Evolutionary conservation across 2,888 invertebrate genomes (phyloP), one percentile per base, ranked within the genome.

Genomic region (Thymelicus sylvestris): DNA sequence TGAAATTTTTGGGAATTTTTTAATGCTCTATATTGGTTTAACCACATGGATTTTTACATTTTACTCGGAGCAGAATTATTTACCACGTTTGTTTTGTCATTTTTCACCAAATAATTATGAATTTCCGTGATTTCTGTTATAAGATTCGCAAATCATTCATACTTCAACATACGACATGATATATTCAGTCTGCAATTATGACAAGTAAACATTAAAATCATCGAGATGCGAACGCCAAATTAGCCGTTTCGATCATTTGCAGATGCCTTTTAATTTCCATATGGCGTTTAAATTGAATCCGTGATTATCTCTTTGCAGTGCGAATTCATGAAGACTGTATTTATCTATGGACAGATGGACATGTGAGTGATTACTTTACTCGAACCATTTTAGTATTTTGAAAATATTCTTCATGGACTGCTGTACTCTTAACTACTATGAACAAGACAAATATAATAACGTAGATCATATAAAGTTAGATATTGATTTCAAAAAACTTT

Each of bases 221-320:
- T 63, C 13, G 63, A 69, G 63, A 38, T 59, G n/a, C 57, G 68
- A 69, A 72, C 60, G 74, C 72, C 74, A 75, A 78, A 78, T 79
- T 75, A 76, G 74, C 75, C 76, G 72, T 69, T 67, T 67, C 69
- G 68, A 76, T 75, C 72, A 76, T 76, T 78, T 75, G 77, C 76
- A 74, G 75, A 70, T 38, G 74, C 77, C 73, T 78, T 78, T 76
- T 76, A 79, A 78, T 77, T 77, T 76, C 74, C 74, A 74, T 75
- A 73, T 74, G 67, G 74, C 75, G 65, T 73, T 68, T 75, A 75
- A 75, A 79, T 77, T 78, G 75, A 78, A 79, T 71, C 66, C 72
- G 73, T 73, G 39, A 70, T 70, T 65, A 65, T 70, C 65, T 65
- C 69, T 59, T 64, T 59, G 39, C 50, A 48, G 59, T 41, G 41